Evolutionary conservation across 2,797 vertebrate species (phyloP).

Genomic region (Macrochelys suwanniensis): DNA sequence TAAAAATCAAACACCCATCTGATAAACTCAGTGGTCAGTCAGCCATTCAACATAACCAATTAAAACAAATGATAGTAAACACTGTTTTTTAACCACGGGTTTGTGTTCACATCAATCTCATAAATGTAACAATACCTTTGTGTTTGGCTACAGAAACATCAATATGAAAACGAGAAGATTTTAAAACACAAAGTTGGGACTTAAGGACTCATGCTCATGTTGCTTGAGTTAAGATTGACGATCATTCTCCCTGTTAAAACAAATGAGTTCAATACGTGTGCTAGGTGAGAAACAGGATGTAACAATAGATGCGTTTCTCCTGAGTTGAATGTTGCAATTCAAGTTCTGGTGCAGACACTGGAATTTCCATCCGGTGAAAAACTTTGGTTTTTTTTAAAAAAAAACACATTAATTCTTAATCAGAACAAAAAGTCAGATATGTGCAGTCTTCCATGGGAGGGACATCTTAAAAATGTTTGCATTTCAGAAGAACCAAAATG

Average conservation of each 20-base stretch:
- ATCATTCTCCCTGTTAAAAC: neutral
- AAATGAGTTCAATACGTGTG: neutral
- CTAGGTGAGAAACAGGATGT: neutral
- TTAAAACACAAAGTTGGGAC: neutral
- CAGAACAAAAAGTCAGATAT: neutral
- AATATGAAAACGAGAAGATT: neutral
- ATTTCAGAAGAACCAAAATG: neutral
- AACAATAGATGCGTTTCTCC: neutral
- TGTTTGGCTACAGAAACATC: neutral
- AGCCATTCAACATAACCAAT: neutral
- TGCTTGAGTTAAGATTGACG: neutral
- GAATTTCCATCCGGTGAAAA: neutral
- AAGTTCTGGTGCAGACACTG: neutral
- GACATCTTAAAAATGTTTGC: neutral
- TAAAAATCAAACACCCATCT: neutral
- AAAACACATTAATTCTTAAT: neutral
- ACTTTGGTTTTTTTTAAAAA: neutral
- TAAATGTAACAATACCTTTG: neutral
- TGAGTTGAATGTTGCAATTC: neutral
- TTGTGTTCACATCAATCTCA: neutral
- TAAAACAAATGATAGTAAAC: neutral
- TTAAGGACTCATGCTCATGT: neutral
- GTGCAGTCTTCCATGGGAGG: neutral
- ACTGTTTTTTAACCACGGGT: neutral
- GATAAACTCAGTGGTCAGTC: neutral